Evolutionary conservation across 2,113 vertebrate species (phyloP), one percentile per base, ranked within the genome.

Genomic region (Prochilodus magdalenae): DNA sequence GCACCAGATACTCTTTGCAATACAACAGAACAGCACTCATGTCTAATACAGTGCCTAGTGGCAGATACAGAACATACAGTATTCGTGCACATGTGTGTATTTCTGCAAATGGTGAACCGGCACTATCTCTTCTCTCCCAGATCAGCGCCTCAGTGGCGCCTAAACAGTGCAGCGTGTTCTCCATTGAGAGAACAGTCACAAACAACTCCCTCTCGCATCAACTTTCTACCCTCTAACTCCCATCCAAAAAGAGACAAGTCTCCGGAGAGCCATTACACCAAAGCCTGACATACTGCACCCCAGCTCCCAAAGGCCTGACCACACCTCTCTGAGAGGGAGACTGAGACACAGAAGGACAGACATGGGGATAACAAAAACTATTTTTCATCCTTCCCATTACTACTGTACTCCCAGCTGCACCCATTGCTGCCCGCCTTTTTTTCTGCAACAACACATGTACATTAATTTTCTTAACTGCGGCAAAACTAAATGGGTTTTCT

Each of bases 221-320:
- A 62, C 62, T 36, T 49, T 60, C 27, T 14, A 74, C 36, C 63
- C 44, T 79, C 63, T 65, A 86, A 76, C 33, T 72, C 49, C 81
- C 76, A 60, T 49, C 49, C 75, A 81, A 79, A 78, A 44, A 49
- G 47, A 71, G 65, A 15, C 65, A 59, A 80, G 1, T 27, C 77
- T 76, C 84, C 15, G 18, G 77, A 29, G 84, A 72, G 81, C 77
- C 77, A 83, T 83, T 86, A 83, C 77, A 27, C 81, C 62, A 57
- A 83, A 63, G 36, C 57, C 65, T 70, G 33, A 40, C 57, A 70
- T 60, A 63, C 55, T 29, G 69, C 65, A 47, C 60, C 57, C 70
- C 69, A 20, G 36, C 73, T 75, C 73, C 76, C 71, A 60, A 24
- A 12, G 75, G 84, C 73, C 76, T 71, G 29, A 74, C n/a, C n/a